These are phyloP conservation scores for Ptychoptera albimana DNA, from an alignment of 2,888 invertebrate species.

Conservation along the genomic window DNA sequence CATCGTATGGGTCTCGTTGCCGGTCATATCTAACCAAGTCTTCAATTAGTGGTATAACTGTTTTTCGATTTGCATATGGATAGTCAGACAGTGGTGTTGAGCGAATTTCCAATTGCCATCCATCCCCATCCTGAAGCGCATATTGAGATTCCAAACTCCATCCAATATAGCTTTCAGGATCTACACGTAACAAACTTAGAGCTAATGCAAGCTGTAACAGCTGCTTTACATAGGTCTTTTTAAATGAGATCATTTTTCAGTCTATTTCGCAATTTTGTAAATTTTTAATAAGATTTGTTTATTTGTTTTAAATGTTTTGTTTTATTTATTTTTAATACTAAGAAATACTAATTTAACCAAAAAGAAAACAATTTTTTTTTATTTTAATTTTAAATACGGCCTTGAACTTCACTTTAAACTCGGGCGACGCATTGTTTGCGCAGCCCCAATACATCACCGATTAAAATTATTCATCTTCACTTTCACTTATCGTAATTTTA, in stretches of 20 bases:
- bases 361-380: neutral
- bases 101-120: slow-evolving; percentile 28
- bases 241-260: slow-evolving; percentile 54
- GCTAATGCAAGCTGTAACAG: slow-evolving; percentile 65
- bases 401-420: slow-evolving; percentile 7
- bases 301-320: slow-evolving; percentile 1
- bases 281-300: neutral
- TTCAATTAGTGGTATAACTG: slow-evolving; percentile 30
- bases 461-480: too few species aligned
- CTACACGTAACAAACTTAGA: slow-evolving; percentile 60
- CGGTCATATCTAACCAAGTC: slow-evolving; percentile 40
- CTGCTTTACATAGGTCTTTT: slow-evolving; percentile 70
- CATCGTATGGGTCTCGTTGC: slow-evolving; percentile 36
- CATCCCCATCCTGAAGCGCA: slow-evolving; percentile 24
- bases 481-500: too few species aligned
- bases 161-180: slow-evolving; percentile 52
- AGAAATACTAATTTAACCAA: too few species aligned
- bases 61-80: slow-evolving; percentile 28
- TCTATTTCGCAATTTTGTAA: slow-evolving; percentile 4
- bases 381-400: slow-evolving; percentile 1
- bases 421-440: slow-evolving; percentile 10
- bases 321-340: too few species aligned
- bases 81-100: slow-evolving; percentile 26
- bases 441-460: slow-evolving; percentile 8
- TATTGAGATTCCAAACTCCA: slow-evolving; percentile 33